A percentile compares a stretch with the other conserved stretches of the same genome.
Evolutionary conservation across 2,797 vertebrate genomes (phyloP).

Genomic region (Sebastes umbrosus): DNA sequence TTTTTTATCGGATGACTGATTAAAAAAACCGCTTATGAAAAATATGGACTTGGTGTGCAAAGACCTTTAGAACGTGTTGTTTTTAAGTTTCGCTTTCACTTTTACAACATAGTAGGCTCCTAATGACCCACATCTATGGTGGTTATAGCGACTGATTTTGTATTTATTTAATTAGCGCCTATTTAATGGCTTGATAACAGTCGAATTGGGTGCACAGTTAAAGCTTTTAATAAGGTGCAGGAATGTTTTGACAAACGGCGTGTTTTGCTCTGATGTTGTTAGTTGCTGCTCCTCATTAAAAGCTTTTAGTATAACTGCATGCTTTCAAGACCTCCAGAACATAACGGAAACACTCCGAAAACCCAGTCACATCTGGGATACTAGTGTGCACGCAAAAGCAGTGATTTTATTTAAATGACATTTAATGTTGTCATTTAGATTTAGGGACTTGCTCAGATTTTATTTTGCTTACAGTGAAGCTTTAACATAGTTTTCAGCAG

Average conservation of each 20-base stretch:
- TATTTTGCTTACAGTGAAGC: neutral
- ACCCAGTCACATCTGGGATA: neutral
- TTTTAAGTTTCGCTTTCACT: no score
- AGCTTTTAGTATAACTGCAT: neutral
- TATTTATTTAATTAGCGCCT: no score
- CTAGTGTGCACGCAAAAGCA: neutral
- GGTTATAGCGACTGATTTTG: no score
- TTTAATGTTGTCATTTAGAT: neutral
- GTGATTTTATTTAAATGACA: neutral
- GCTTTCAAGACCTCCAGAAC: neutral
- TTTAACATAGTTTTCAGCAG: slow-evolving; percentile 7
- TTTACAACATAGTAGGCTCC: no score
- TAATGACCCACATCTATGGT: no score
- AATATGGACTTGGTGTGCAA: no score
- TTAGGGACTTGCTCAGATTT: neutral
- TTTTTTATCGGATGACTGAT: no score
- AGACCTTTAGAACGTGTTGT: no score
- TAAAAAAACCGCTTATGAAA: no score
- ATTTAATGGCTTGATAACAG: no score
- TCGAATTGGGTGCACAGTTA: accelerated
- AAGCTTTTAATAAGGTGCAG: neutral
- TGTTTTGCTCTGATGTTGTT: neutral
- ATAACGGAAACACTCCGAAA: neutral
- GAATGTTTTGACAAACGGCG: neutral
- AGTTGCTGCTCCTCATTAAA: slow-evolving; percentile 1